phyloP scores from a whole-genome alignment of 2,888 invertebrate species.

The Syrista parreyssii region DNA sequence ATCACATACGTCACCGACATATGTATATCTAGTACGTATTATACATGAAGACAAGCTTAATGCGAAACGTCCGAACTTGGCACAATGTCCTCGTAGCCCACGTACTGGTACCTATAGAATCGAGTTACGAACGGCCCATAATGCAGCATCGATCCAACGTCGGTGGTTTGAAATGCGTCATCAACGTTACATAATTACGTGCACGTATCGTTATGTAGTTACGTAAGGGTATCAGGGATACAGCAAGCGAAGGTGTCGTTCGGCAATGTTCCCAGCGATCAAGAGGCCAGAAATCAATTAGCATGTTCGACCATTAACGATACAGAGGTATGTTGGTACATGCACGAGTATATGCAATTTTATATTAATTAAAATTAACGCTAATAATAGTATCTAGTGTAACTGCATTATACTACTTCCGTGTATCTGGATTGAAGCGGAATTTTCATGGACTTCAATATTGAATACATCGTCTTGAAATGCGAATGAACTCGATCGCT shows the following conservation, averaged over 20 bases:
- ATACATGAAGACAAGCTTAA: neutral
- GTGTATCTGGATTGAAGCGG: neutral
- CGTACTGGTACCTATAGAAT: neutral
- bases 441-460: neutral
- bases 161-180: conserved; percentile 27
- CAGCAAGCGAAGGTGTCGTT: neutral
- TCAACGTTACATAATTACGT: conserved; percentile 32
- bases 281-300: neutral
- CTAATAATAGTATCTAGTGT: neutral
- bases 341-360: neutral
- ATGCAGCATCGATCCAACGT: conserved; percentile 32
- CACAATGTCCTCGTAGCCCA: neutral
- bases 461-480: neutral
- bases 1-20: conserved; percentile 20
- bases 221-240: conserved; percentile 16
- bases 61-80: neutral
- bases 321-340: neutral
- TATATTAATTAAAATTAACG: neutral
- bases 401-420: neutral
- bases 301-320: neutral
- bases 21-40: neutral
- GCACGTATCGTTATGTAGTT: conserved; percentile 29
- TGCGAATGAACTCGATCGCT: neutral
- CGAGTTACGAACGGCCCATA: neutral
- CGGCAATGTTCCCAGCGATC: neutral